Evolutionary conservation across 2,113 vertebrate species (phyloP), one percentile per base, ranked within the genome.

Genomic region (Periophthalmodon schlosseri): DNA sequence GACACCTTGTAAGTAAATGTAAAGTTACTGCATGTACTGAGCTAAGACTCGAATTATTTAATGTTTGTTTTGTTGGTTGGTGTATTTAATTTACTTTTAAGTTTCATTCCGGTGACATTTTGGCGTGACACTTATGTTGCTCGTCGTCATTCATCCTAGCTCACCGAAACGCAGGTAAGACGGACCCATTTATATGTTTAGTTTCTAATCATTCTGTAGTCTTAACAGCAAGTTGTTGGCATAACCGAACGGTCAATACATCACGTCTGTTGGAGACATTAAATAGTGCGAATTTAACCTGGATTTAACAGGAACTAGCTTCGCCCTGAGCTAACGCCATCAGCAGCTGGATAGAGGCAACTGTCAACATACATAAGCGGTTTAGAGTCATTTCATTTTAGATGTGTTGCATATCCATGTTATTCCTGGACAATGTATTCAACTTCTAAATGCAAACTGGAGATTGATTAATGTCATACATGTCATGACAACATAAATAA

Each of bases 61-160:
- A 54, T 3, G 20, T 54, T 54, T n/a, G 50, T 54, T 54, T 2
- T n/a, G 52, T 11, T n/a, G n/a, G n/a, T 56, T 9, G 20, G 16
- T 54, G 21, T 56, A n/a, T 56, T 20, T 3, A 11, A 10, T 18
- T 14, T 61, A 16, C 18, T 36, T 9, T 12, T n/a, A 66, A 0
- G 72, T 87, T 88, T 84, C 70, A 20, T 7, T 2, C 58, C 86
- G 88, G 88, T 70, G 39, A 1, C 1, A 14, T 74, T 88, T 44
- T 58, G 70, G 18, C 57, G 90, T 44, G 58, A 85, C 91, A 87
- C 85, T 56, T n/a, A n/a, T 3, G 52, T 64, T 8, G 15, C 71
- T 74, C 63, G 85, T 84, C 86, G 81, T 89, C 86, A 85, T 90
- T 88, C 85, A 88, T 82, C 78, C 78, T 39, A 34, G 81, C 75